Conservation (phyloP, 1,140 invertebrate species). For the Lepidurus apus region DNA sequence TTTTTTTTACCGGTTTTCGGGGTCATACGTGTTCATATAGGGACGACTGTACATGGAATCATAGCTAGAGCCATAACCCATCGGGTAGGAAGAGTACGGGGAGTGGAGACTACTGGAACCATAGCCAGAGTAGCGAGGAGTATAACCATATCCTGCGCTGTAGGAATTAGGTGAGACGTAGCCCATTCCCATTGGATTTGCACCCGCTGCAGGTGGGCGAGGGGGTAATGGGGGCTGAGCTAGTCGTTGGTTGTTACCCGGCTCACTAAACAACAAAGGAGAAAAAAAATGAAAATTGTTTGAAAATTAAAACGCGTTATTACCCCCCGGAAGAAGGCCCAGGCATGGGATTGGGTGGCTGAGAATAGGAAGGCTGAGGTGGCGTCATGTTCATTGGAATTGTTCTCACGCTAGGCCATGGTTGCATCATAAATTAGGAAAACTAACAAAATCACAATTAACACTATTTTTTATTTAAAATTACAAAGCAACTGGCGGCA, state of each 20-base stretch:
- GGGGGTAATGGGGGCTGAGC: not conserved
- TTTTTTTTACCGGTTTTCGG: not conserved
- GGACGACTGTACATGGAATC: not conserved
- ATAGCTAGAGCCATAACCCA: not conserved
- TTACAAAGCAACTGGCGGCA: too few species aligned
- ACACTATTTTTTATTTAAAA: too few species aligned
- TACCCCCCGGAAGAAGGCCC: not conserved
- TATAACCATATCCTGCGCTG: not conserved
- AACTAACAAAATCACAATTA: not conserved
- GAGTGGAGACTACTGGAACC: not conserved
- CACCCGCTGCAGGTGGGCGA: not conserved
- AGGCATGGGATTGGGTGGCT: not conserved
- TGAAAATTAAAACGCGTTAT: not conserved
- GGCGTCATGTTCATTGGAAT: not conserved
- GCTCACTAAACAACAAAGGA: not conserved
- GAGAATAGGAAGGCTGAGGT: not conserved
- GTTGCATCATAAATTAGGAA: not conserved
- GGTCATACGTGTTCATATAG: not conserved
- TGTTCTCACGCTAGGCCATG: not conserved
- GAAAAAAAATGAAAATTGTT: not conserved
- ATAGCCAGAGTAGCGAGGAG: not conserved
- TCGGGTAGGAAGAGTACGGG: not conserved
- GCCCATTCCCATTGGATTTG: not conserved
- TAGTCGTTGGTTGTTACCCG: not conserved
- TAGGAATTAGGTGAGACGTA: not conserved